Percentiles rank a stretch among this genome's conserved stretches.
phyloP scores from a whole-genome alignment of 23 tunicate genomes.

The Ciona savignyi region DNA sequence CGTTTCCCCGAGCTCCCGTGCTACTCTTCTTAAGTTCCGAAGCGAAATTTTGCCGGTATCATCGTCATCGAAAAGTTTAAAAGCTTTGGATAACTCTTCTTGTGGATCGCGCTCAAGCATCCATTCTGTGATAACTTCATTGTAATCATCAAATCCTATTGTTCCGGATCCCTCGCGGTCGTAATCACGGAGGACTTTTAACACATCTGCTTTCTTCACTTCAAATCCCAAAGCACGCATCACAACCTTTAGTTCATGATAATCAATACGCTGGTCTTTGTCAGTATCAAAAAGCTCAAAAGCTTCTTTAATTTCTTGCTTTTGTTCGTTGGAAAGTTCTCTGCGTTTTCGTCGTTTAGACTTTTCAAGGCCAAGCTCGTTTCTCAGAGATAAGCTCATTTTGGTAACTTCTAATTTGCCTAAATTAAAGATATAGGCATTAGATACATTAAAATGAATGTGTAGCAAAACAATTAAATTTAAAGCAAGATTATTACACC shows the following conservation, averaged over 20 bases:
- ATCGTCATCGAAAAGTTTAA: constrained; percentile 92
- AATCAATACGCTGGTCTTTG: constrained; percentile 80
- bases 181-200: constrained; percentile 77
- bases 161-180: constrained; percentile 87
- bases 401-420: background rate
- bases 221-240: constrained; percentile 96
- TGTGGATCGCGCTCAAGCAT: constrained; percentile 91
- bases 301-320: constrained; percentile 98
- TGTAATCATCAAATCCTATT: constrained; percentile 87
- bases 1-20: constrained; percentile 89
- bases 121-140: constrained; percentile 90
- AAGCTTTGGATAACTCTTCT: constrained; percentile 88
- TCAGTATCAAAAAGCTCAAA: constrained; percentile 98
- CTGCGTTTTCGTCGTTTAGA: constrained; percentile 68
- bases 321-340: constrained; percentile 89
- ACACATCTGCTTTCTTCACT: constrained; percentile 92
- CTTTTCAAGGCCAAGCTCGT: constrained; percentile 75
- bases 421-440: too few relatives aligned
- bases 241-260: constrained; percentile 91
- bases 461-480: too few relatives aligned
- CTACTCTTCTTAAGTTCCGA: constrained; percentile 87
- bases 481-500: too few relatives aligned
- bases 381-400: background rate
- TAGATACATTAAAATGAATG: too few relatives aligned
- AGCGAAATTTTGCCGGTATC: constrained; percentile 95